Conservation (phyloP, 2,888 invertebrate genomes). For the Noctua pronuba region DNA sequence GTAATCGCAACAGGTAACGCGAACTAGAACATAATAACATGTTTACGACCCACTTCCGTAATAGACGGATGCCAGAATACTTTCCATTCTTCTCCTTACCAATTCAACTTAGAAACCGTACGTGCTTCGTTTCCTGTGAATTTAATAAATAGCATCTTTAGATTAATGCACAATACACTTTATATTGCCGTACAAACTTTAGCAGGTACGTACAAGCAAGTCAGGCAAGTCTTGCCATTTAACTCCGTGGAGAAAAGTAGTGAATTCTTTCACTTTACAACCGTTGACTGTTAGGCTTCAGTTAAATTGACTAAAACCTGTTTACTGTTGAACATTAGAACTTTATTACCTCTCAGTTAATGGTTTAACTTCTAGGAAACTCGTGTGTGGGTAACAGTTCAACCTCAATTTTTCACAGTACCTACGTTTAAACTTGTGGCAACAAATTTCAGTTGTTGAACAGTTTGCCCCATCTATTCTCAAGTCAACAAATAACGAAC, state of each 20-base stretch:
- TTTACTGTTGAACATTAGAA: constrained; percentile 39
- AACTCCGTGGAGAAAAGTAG: constrained; percentile 1
- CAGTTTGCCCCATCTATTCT: constrained; percentile 69
- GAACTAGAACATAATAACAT: constrained; percentile 62
- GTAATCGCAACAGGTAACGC: constrained; percentile 54
- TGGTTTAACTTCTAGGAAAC: constrained; percentile 42
- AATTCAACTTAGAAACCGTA: constrained; percentile 37
- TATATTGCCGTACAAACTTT: neutral
- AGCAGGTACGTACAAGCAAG: neutral
- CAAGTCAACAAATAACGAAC: constrained; percentile 78
- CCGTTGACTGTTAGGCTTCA: constrained; percentile 19
- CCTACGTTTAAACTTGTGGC: neutral
- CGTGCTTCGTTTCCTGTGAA: constrained; percentile 36
- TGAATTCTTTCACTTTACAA: constrained; percentile 18
- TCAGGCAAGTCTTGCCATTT: neutral
- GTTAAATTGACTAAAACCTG: constrained; percentile 39
- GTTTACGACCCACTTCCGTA: constrained; percentile 63
- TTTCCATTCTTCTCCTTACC: constrained; percentile 60
- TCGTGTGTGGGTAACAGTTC: constrained; percentile 21
- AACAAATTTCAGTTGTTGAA: constrained; percentile 57
- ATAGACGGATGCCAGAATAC: constrained; percentile 53
- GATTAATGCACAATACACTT: neutral
- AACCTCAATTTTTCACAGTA: constrained; percentile 38
- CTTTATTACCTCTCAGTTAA: constrained; percentile 52
- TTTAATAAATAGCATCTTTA: constrained; percentile 12